A percentile compares a stretch with the other conserved stretches of the same genome.
phyloP scores from a whole-genome alignment of 2,888 invertebrate genomes.

The Syritta pipiens region DNA sequence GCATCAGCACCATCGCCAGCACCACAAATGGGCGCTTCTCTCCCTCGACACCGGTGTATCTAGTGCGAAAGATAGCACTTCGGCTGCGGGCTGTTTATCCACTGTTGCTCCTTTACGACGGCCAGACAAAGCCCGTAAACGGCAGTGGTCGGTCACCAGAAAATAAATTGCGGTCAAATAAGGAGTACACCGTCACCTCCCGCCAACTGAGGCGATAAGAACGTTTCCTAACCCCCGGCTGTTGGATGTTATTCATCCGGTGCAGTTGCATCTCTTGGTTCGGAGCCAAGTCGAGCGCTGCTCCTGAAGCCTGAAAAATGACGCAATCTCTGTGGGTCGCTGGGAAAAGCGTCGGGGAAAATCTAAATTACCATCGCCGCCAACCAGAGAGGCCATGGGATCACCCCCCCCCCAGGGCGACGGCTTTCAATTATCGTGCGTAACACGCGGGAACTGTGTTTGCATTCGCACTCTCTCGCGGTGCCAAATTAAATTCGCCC shows the following conservation, averaged over 20 bases:
- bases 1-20: background rate
- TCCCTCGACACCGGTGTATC: slow-evolving; percentile 3
- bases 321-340: slow-evolving; percentile 7
- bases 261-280: slow-evolving; percentile 25
- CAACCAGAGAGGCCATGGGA: background rate
- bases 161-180: slow-evolving; percentile 61
- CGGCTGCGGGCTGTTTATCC: slow-evolving; percentile 41
- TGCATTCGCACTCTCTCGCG: slow-evolving; percentile 22
- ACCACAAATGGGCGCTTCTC: slow-evolving; percentile 21
- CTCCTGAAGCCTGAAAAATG: slow-evolving; percentile 15
- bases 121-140: slow-evolving; percentile 23
- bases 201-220: slow-evolving; percentile 40
- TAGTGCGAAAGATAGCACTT: slow-evolving; percentile 53
- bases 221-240: slow-evolving; percentile 17
- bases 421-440: slow-evolving; percentile 42
- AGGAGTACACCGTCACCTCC: slow-evolving; percentile 17
- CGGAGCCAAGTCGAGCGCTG: slow-evolving; percentile 10
- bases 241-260: background rate
- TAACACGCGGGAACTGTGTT: slow-evolving; percentile 21
- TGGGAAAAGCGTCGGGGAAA: background rate
- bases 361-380: slow-evolving; percentile 19
- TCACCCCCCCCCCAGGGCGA: slow-evolving; percentile 21
- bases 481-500: slow-evolving; percentile 57
- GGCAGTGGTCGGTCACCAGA: slow-evolving; percentile 42
- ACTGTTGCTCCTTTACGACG: slow-evolving; percentile 26